phyloP scores from a whole-genome alignment of 2,113 vertebrate genomes.

The Mus pahari region DNA sequence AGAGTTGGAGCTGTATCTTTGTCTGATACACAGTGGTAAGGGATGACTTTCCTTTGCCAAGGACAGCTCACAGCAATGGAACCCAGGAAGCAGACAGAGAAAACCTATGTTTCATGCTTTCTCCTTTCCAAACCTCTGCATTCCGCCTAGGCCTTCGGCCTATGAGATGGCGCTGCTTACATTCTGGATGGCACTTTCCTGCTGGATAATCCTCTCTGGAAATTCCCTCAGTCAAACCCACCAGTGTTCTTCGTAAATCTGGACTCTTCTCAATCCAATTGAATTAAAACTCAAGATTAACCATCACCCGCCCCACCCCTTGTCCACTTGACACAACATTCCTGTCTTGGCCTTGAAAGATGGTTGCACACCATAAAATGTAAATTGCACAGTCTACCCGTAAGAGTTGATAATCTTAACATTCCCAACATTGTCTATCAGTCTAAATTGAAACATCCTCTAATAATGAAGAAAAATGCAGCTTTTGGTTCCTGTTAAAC shows the following conservation, averaged over 20 bases:
- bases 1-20: not conserved
- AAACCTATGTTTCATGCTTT: not conserved
- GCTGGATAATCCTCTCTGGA: not conserved
- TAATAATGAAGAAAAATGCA: not conserved
- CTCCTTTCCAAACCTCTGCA: not conserved
- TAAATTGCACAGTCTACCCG: not conserved
- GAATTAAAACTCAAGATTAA: not conserved
- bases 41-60: not conserved
- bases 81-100: not conserved
- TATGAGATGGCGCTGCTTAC: not conserved
- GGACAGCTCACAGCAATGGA: not conserved
- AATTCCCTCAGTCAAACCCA: not conserved
- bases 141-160: not conserved
- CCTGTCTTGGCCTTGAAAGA: not conserved
- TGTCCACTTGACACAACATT: not conserved
- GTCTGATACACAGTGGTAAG: not conserved
- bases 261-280: not conserved
- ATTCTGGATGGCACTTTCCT: not conserved
- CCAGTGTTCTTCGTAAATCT: not conserved
- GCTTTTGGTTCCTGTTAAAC: not conserved
- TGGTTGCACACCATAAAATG: too few relatives aligned
- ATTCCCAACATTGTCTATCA: not conserved
- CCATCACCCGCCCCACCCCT: not conserved
- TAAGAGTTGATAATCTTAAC: not conserved
- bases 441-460: not conserved